Percentiles rank a stretch among this genome's conserved stretches.
Conservation (phyloP, 2,113 vertebrate species). For the Gavia stellata region DNA sequence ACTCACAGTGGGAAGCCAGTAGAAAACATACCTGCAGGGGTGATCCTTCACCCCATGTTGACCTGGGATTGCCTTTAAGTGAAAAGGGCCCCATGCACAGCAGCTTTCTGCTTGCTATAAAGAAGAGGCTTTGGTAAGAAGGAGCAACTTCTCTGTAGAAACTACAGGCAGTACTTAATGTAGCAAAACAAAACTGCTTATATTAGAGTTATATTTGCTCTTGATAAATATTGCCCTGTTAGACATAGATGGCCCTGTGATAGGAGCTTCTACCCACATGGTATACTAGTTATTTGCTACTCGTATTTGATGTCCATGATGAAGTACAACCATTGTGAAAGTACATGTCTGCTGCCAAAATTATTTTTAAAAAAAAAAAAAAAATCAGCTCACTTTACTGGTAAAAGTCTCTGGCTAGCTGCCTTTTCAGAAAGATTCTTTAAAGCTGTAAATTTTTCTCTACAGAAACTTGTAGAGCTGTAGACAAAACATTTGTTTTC, state of each 20-base stretch:
- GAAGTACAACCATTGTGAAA: not conserved
- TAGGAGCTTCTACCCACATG: not conserved
- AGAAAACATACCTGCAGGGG: not conserved
- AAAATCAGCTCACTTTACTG: not conserved
- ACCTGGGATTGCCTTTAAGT: not conserved
- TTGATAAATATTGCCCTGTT: not conserved
- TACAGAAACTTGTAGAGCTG: not conserved
- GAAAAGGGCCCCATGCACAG: not conserved
- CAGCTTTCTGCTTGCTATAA: not conserved
- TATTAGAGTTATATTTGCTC: not conserved
- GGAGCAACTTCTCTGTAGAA: not conserved
- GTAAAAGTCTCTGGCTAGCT: not conserved
- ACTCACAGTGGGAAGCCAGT: not conserved
- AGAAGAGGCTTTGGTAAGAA: not conserved
- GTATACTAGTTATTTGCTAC: not conserved
- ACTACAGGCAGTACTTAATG: not conserved
- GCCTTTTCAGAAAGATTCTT: not conserved
- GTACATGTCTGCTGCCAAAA: not conserved
- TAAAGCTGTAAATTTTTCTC: not conserved
- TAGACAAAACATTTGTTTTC: not conserved
- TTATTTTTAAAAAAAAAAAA: not conserved
- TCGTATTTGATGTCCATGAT: not conserved
- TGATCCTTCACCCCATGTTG: not conserved
- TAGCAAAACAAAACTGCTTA: not conserved
- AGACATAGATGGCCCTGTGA: not conserved